Base-by-base conservation (phyloP, 2,113 vertebrate genomes). In the Gadus macrocephalus region DNA sequence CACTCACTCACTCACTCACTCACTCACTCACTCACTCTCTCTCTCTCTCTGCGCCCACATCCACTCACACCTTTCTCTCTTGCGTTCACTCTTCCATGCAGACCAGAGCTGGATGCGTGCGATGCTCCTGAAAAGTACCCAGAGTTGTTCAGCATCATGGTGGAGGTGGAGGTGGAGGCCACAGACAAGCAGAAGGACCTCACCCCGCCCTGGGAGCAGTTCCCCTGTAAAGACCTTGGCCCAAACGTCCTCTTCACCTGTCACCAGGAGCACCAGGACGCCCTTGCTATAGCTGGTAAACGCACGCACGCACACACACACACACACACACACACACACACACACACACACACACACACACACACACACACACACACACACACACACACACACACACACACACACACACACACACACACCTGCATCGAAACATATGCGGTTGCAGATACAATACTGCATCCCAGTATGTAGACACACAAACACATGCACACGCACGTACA, bases 71-170 rank as follows among this genome's bases (percentile, higher is more conserved):
- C 19, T 31, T 42, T 31, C 9, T 53, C 12, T 58, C 3, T 58
- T 14, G 3, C 11, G 14, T 14, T 27, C 60, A 19, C 0, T 64
- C 31, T 68, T 79, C 20, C 63, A 17, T 67, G 20, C 86, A 99
- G 97, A 79, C 94, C 96, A 27, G 97, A 99, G 80, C 84, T 99
- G 75, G 97, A 99, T 78, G 96, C 97, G 0, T 98, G 96, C 17
- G 97, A 99, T 79, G 94, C 94, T 79, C 95, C 96, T 64, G 97
- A 99, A 85, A 99, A 99, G 87, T 99, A 99, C 68, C 97, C 97
- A 17, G 95, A 96, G 88, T 92, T 98, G 27, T 99, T 99, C 84
- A 96, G 99, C 19, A 93, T 98, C 28, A 87, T 94, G 5, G 72
- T 99, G 86, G 97, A 99, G 15, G 76, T 99, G 42, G 96, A 98